Evolutionary conservation across 2,888 invertebrate genomes (phyloP).

Genomic region (Eristalis intricaria): DNA sequence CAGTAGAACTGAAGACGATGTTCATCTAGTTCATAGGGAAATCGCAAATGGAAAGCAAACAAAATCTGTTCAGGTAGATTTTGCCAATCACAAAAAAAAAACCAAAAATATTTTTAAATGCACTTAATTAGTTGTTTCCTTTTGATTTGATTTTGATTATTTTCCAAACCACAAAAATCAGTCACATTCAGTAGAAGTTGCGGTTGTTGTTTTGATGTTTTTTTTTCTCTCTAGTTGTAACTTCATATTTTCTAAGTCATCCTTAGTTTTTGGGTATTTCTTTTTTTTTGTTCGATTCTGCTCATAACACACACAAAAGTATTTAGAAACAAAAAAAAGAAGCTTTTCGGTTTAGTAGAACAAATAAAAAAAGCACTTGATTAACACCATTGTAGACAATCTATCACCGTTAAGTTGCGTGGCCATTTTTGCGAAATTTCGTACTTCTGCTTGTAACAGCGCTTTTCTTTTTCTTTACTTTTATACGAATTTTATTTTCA

Average conservation of each 20-base stretch:
- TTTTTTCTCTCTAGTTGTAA: conserved; percentile 27
- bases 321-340: conserved; percentile 4
- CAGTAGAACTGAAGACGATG: conserved; percentile 88
- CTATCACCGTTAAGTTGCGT: conserved; percentile 19
- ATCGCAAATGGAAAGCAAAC: conserved; percentile 87
- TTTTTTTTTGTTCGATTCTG: neutral
- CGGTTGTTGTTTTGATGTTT: conserved; percentile 27
- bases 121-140: conserved; percentile 64
- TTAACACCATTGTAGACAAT: conserved; percentile 12
- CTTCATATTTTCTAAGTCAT: conserved; percentile 42
- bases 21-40: conserved; percentile 88
- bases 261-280: conserved; percentile 31
- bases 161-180: conserved; percentile 21
- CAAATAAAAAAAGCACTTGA: conserved; percentile 6
- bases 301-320: conserved; percentile 30
- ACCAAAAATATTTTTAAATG: conserved; percentile 37
- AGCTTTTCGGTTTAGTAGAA: neutral
- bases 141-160: conserved; percentile 53
- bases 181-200: conserved; percentile 49
- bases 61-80: conserved; percentile 88
- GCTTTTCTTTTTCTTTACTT: conserved; percentile 29
- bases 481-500: neutral
- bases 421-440: conserved; percentile 3
- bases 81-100: conserved; percentile 72
- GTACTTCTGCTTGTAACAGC: conserved; percentile 9